Evolutionary conservation across 2,797 vertebrate species (phyloP).

Genomic region (Monodelphis domestica): DNA sequence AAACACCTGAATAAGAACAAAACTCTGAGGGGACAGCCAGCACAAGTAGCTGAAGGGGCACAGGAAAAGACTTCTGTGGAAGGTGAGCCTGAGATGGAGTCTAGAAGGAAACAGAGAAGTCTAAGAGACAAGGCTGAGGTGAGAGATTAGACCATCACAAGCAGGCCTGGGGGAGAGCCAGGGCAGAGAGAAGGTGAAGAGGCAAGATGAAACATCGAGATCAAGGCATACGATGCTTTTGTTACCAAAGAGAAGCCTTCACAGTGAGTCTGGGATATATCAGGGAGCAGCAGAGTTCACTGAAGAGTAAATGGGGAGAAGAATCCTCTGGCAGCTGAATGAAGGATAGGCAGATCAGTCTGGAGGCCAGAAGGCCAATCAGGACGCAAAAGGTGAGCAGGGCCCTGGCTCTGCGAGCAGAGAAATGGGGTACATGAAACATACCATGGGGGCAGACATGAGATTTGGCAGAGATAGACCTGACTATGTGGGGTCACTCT

Average conservation of each 20-base stretch:
- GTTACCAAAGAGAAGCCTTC: not conserved
- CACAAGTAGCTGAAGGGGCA: too few species aligned
- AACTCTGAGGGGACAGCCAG: too few species aligned
- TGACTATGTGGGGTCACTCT: not conserved
- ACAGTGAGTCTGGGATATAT: not conserved
- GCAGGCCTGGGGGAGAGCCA: not conserved
- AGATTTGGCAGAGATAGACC: not conserved
- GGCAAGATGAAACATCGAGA: not conserved
- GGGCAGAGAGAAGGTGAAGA: too few species aligned
- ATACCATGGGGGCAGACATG: not conserved
- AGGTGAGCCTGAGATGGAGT: not conserved
- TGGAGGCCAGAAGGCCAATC: not conserved
- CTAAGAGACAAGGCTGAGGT: accelerated
- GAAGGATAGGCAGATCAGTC: too few species aligned
- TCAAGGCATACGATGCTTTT: not conserved
- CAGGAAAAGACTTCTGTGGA: not conserved
- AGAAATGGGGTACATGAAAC: too few species aligned
- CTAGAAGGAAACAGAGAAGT: not conserved
- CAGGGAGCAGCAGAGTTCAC: not conserved
- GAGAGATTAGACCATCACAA: not conserved
- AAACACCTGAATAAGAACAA: too few species aligned
- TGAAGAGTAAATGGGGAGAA: too few species aligned
- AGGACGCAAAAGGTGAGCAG: not conserved
- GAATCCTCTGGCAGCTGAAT: too few species aligned
- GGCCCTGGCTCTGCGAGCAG: not conserved